A percentile compares a stretch with the other conserved stretches of the same genome.
These are phyloP conservation scores for Cephalophus harveyi DNA, from an alignment of 2,113 vertebrate genomes.

Conservation along the genomic window DNA sequence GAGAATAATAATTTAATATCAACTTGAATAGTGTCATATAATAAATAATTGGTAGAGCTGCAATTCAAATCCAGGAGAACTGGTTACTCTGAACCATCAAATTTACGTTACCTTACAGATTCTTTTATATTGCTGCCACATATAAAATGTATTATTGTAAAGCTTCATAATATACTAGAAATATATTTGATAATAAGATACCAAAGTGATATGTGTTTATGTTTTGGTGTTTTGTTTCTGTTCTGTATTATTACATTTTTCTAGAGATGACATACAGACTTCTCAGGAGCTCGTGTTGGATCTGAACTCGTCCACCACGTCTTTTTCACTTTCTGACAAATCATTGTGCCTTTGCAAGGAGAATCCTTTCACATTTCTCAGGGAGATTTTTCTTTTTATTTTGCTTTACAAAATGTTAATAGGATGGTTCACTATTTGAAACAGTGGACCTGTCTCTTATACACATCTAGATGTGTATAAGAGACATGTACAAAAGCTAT, in stretches of 20 bases:
- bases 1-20: neutral
- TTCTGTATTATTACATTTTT: neutral
- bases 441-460: too few species aligned
- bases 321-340: neutral
- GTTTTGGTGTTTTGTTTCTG: neutral
- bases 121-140: neutral
- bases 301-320: neutral
- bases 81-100: neutral
- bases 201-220: neutral
- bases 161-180: neutral
- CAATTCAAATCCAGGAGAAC: neutral
- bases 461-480: too few species aligned
- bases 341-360: neutral
- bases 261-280: neutral
- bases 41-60: neutral
- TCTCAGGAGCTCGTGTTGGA: neutral
- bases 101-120: neutral
- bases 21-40: neutral
- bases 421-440: neutral
- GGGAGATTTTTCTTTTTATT: neutral
- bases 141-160: neutral
- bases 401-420: neutral
- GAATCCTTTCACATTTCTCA: neutral
- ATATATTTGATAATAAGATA: neutral
- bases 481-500: neutral